Base-by-base conservation (phyloP, 2,888 invertebrate species). In the Eristalis tenax region DNA sequence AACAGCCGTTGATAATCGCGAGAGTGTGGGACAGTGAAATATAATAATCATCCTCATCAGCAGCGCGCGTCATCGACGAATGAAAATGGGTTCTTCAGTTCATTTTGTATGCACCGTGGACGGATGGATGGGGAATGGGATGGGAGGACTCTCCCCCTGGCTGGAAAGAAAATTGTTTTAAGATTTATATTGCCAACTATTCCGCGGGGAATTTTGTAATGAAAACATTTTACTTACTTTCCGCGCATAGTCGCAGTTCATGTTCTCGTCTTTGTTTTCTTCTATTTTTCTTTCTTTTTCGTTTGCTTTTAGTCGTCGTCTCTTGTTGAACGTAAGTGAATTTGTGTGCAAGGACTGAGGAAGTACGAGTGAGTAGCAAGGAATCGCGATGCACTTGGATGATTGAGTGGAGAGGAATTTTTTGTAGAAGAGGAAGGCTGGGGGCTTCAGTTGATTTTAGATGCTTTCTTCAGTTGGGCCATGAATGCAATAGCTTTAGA, bases 31-130 rank as follows among this genome's bases (percentile, higher is more conserved):
- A 32, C 59, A 79, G 65, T 82, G 75, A 70, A 65, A 82, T 57
- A 43, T 82, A 82, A 75, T 75, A 82, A 75, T 82, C 81, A 70
- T 69, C 65, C 75, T 66, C 69, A 79, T 79, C 70, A 78, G 38
- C 32, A 32, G 32, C 6, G 6, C 6, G 32, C 70, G 35, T 64
- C 63, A 69, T 75, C 75, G 69, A 66, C 23, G 64, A 38, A 40
- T 38, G 57, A 70, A 69, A 70, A 76, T 70, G 69, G 70, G 59
- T 69, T 75, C 70, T 18, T 59, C 28, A 63, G 80, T 80, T 74
- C 63, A 80, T 74, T 74, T 73, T 68, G 68, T 80, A 61, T 74
- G 63, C 73, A 66, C 26, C 32, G 26, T 15, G 22, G 38, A 40
- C n/a, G 18, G 38, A 35, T 18, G 68, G 68, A 56, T 35, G 63